Base-by-base conservation (phyloP, 2,888 invertebrate species). In the Mellilla xanthometata region DNA sequence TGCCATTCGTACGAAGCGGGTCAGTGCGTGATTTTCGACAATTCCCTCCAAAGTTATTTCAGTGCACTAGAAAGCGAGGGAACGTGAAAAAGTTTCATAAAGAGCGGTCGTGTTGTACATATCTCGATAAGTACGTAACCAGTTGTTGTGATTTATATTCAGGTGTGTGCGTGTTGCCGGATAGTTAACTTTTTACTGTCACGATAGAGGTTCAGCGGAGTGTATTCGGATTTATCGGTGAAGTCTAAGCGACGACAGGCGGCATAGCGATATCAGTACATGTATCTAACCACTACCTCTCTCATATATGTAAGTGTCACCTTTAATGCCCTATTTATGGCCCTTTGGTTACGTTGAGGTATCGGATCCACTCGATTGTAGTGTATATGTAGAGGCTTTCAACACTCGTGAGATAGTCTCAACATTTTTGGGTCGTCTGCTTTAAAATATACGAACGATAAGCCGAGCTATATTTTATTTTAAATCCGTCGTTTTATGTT, bases 131-230 rank as follows among this genome's bases (percentile, higher is more conserved):
- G 75, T 81, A 72, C 63, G 65, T 71, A 79, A 76, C 73, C 60
- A 67, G 75, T 76, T 69, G 65, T 76, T 66, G 78, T 84, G 81
- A 82, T 87, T 86, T 87, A 83, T 76, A 81, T 79, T 75, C 73
- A 79, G 77, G 81, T 81, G 78, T 72, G 72, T 81, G 80, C 85
- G 77, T 88, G 88, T 83, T 72, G 70, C 76, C 73, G 72, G 82
- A 87, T 86, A 86, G 83, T 87, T 86, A 83, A 83, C 73, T 76
- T 87, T 86, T 86, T 85, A 87, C 71, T 72, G 76, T 72, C 81
- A 74, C 76, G 84, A 86, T 83, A 86, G 75, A 76, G 79, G 79
- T 67, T 62, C 62, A 64, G 70, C 66, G 72, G 76, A 81, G 79
- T 82, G 72, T 69, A 75, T 69, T 70, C 76, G 71, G 72, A 85